Evolutionary conservation across 2,797 vertebrate species (phyloP).

Genomic region (Okamejei kenojei): DNA sequence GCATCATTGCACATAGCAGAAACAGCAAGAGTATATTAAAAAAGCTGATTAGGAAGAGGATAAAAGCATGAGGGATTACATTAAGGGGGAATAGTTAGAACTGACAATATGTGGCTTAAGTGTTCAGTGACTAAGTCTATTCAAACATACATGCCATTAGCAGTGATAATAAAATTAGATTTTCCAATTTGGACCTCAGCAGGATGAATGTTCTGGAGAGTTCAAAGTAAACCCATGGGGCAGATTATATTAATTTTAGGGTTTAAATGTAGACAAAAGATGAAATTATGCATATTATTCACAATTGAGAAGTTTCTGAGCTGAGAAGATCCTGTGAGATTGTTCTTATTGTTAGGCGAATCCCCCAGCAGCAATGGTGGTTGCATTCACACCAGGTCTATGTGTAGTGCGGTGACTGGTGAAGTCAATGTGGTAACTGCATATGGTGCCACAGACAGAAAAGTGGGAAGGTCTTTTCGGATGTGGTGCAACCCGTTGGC

Average conservation of each 20-base stretch:
- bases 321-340: not conserved
- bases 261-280: not conserved
- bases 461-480: too few relatives aligned
- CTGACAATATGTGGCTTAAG: not conserved
- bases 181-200: not conserved
- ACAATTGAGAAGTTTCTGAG: not conserved
- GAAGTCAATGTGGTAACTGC: too few relatives aligned
- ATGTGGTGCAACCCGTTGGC: too few relatives aligned
- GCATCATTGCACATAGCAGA: not conserved
- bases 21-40: not conserved
- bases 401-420: too few relatives aligned
- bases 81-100: not conserved
- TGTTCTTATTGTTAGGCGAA: too few relatives aligned
- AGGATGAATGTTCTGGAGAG: not conserved
- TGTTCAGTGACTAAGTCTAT: not conserved
- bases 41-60: not conserved
- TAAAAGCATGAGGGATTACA: not conserved
- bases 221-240: not conserved
- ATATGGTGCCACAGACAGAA: too few relatives aligned
- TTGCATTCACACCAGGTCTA: too few relatives aligned
- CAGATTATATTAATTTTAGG: not conserved
- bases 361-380: too few relatives aligned
- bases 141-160: not conserved
- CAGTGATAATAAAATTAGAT: not conserved
- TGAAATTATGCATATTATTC: not conserved